Base-by-base conservation (phyloP, 2,797 vertebrate genomes). In the Furcifer pardalis region DNA sequence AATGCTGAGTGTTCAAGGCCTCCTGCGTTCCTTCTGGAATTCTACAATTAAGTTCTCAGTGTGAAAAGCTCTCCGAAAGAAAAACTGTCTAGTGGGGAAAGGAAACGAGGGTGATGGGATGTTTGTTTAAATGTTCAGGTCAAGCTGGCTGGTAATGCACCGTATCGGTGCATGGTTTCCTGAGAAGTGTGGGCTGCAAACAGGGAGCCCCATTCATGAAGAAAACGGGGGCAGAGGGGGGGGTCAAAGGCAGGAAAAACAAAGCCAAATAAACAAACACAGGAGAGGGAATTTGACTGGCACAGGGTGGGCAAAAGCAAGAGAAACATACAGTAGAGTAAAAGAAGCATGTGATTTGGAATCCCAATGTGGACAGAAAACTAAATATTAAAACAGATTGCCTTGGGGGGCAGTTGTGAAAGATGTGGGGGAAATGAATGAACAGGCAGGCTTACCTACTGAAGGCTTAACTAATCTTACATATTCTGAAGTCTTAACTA, bases 31-130 rank as follows among this genome's bases (percentile, higher is more conserved):
- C 25, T 17, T 82, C 56, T 7, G 27, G 59, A 27, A 63, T 46
- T 62, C 80, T 73, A 71, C 80, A 82, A 21, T 63, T 42, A 66
- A 35, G 32, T 79, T 77, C 42, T 72, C 80, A 77, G 35, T 60
- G 59, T 62, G 49, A 68, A 23, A 15, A 56, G 46, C 21, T n/a
- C 79, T 10, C 5, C 76, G 42, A 40, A 65, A 74, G 0, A 56
- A 59, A 0, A 32, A 27, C 0, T 85, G 5, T 25, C 71, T 56
- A 4, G 80, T 25, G 62, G 44, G 68, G 62, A 88, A 84, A 79
- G 62, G 27, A 77, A 84, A 75, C 68, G 30, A 52, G 12, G 35
- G 65, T n/a, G n/a, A n/a, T 69, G 79, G 66, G n/a, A 72, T 82
- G 73, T 71, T 77, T 69, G 21, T 60, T 44, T 37, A 69, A 84